Percentiles rank a stretch among this genome's conserved stretches.
phyloP scores from a whole-genome alignment of 2,113 vertebrate genomes.

The Aldabrachelys gigantea region DNA sequence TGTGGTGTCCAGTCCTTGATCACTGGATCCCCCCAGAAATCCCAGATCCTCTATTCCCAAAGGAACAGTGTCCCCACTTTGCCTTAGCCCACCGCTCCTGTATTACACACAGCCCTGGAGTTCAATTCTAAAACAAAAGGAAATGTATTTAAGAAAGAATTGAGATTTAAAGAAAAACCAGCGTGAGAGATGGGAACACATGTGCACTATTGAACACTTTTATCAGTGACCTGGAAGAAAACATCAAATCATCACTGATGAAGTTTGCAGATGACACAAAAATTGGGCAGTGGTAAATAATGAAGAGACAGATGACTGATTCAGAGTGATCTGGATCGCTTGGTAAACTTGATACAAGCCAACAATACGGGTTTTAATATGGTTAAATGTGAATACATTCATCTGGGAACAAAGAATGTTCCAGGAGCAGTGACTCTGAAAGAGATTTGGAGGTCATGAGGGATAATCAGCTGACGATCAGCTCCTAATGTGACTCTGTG shows the following conservation, averaged over 20 bases:
- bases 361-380: background rate
- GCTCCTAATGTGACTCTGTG: background rate
- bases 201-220: background rate
- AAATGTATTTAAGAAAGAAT: background rate
- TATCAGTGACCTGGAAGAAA: background rate
- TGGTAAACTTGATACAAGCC: background rate
- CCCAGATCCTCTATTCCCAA: background rate
- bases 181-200: background rate
- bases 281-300: background rate
- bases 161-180: background rate
- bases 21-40: background rate
- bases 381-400: background rate
- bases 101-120: background rate
- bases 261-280: background rate
- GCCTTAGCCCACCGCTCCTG: too few relatives aligned
- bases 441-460: background rate
- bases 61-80: background rate
- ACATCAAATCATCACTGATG: background rate
- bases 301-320: background rate
- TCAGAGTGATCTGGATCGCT: background rate
- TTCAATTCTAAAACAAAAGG: background rate
- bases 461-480: background rate
- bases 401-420: background rate
- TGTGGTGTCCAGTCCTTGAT: background rate
- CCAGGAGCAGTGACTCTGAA: background rate